Base-by-base conservation (phyloP, 2,888 invertebrate genomes). In the Ethmia dodecea region DNA sequence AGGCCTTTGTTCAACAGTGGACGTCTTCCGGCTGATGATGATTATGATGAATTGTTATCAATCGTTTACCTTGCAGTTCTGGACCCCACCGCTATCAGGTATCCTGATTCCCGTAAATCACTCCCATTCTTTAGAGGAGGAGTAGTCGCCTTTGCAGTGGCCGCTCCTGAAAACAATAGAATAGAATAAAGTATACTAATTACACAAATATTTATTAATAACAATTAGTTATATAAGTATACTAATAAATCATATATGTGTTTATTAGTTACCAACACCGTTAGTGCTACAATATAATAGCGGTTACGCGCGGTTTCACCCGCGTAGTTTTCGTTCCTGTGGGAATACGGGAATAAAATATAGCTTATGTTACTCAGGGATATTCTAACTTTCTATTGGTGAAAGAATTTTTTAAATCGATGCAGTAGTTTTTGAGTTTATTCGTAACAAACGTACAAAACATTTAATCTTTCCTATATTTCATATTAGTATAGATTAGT, bases 81-180 rank as follows among this genome's bases (percentile, higher is more conserved):
- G 8, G 88, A 87, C 3, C 86, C 86, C 1, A 88, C 81, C 4
- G 86, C 78, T 47, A 88, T 79, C 32, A 88, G 61, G 48, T 86
- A 87, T 13, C 80, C 86, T 5, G 79, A 68, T 38, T 76, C 81
- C 8, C 83, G 61, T 26, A 81, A 41, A 22, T 84, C 86, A 30
- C 55, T 75, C 3, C 86, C 84, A 33, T 84, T 86, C 47, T 83
- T 84, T 14, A 86, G 49, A 0, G 71, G 70, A 0, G 84, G 79
- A 0, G 75, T 61, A 3, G 34, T 11, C 5, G 29, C 5, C 5
- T 57, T 27, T 69, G 77, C 81, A 44, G 20, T 36, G 14, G 4
- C 14, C 3, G 13, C 20, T 8, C 29, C 29, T 32, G 24, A 10
- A 3, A 24, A 24, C 9, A n/a, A 24, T 6, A 6, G 3, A 24